Evolutionary conservation across 2,797 vertebrate species (phyloP).

Genomic region (Eurystomus glaucurus): DNA sequence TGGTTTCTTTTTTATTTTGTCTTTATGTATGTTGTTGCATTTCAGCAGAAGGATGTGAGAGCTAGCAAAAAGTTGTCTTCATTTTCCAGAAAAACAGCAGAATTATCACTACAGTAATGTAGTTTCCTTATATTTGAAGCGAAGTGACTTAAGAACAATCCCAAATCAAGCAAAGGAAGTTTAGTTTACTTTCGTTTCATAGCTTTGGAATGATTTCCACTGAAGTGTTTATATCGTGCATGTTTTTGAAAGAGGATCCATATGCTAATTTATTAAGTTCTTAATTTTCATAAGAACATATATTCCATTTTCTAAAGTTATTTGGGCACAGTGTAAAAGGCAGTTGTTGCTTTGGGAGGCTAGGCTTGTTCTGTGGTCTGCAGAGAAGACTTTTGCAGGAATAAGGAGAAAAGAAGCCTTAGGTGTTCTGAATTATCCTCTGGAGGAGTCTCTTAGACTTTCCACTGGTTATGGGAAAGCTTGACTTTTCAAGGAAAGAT

Average conservation of each 20-base stretch:
- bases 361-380: background rate
- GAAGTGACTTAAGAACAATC: background rate
- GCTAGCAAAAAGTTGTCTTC: background rate
- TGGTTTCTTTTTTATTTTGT: background rate
- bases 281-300: background rate
- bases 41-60: background rate
- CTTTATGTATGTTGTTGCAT: background rate
- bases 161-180: background rate
- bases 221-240: rapidly evolving
- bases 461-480: background rate
- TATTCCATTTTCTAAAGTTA: background rate
- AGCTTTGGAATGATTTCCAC: background rate
- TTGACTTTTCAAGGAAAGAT: background rate
- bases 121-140: background rate
- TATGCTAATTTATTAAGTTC: background rate
- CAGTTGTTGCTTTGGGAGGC: background rate
- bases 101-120: background rate
- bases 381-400: background rate
- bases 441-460: background rate
- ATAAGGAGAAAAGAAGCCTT: background rate
- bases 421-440: background rate
- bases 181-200: background rate
- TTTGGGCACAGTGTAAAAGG: background rate
- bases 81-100: background rate
- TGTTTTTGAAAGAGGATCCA: background rate